Percentiles rank a stretch among this genome's conserved stretches.
phyloP scores from a whole-genome alignment of 2,113 vertebrate species.

The Condylura cristata region DNA sequence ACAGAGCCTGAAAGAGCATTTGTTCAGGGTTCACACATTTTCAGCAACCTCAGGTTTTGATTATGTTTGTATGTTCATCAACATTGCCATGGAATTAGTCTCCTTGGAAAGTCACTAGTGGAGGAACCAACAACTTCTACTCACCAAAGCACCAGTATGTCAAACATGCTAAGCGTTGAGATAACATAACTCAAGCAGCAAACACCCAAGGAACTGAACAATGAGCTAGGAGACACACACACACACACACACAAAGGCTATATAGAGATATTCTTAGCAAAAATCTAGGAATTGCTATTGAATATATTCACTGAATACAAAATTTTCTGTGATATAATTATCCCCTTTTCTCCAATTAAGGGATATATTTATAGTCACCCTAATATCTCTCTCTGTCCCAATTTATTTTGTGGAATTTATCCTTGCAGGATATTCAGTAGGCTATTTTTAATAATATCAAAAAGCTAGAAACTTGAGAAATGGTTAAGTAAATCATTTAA shows the following conservation, averaged over 20 bases:
- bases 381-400: background rate
- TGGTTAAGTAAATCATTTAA: constrained; percentile 48
- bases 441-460: constrained; percentile 29
- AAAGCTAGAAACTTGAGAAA: constrained; percentile 17
- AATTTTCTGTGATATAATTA: constrained; percentile 30
- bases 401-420: constrained; percentile 30
- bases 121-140: background rate
- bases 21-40: background rate
- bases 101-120: background rate
- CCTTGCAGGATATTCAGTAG: background rate
- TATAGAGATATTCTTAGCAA: too few species aligned
- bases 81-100: background rate
- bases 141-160: background rate
- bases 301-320: background rate
- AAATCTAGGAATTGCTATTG: constrained; percentile 5
- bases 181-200: constrained; percentile 35
- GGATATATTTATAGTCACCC: background rate
- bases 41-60: constrained; percentile 11
- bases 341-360: background rate
- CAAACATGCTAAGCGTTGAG: background rate
- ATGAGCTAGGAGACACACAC: too few species aligned
- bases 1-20: background rate
- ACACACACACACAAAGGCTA: too few species aligned
- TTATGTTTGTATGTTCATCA: background rate
- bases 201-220: constrained; percentile 47